These are phyloP conservation scores for Dolichotis patagonum DNA, from an alignment of 2,113 vertebrate genomes.

Conservation along the genomic window DNA sequence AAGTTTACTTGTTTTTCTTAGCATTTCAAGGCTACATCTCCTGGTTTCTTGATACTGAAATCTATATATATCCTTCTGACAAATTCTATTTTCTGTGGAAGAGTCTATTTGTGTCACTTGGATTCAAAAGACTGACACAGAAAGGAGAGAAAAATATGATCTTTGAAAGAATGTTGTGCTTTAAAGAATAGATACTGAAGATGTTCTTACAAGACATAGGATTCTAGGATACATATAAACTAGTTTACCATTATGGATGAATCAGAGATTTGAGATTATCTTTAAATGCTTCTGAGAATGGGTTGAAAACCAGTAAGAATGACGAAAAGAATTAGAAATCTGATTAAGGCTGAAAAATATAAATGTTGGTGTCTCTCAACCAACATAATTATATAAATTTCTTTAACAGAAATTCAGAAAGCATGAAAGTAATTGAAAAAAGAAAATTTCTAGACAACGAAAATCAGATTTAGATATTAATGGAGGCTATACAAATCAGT, in stretches of 20 bases:
- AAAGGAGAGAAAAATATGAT: neutral
- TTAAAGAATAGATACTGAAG: neutral
- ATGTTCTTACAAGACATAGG: neutral
- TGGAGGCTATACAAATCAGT: neutral
- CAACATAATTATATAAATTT: neutral
- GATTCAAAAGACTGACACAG: neutral
- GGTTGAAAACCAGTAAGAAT: too few relatives aligned
- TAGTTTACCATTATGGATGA: neutral
- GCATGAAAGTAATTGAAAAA: neutral
- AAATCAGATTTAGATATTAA: neutral
- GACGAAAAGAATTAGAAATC: neutral
- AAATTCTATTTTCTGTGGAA: neutral
- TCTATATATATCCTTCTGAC: neutral
- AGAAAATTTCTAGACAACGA: neutral
- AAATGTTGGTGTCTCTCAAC: neutral
- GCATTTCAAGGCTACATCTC: neutral
- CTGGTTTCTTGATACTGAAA: neutral
- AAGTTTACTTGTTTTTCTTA: neutral
- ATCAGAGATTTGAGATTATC: neutral
- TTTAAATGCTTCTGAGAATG: neutral
- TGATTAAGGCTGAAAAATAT: neutral
- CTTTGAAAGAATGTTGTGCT: neutral
- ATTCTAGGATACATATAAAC: neutral
- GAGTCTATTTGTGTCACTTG: neutral
- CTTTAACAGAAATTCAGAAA: slow-evolving; percentile 10